Evolutionary conservation across 2,113 vertebrate species (phyloP).

Genomic region (Menura novaehollandiae): DNA sequence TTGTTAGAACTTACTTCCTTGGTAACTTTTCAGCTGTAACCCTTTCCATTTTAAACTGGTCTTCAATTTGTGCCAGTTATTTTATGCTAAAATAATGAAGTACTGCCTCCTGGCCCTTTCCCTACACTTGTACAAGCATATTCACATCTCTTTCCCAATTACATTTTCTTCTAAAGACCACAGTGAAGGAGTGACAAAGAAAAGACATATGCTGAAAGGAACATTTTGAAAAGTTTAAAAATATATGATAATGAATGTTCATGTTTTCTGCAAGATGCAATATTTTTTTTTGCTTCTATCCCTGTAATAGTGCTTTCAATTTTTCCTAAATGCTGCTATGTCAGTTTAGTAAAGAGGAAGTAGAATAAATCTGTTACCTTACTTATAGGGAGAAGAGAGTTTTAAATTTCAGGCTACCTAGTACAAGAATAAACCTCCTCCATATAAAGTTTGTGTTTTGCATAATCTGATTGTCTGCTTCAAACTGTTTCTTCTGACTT

Average conservation of each 20-base stretch:
- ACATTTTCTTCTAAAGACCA: background rate
- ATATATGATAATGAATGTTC: background rate
- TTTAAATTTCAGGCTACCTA: slow-evolving; percentile 68
- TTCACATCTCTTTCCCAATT: background rate
- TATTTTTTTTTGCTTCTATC: background rate
- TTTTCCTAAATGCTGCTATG: background rate
- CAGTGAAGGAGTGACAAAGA: background rate
- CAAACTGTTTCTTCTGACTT: slow-evolving; percentile 67
- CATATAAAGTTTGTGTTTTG: slow-evolving; percentile 73
- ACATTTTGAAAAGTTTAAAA: background rate
- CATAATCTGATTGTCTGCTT: slow-evolving; percentile 75
- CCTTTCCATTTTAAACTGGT: background rate
- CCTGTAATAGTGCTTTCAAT: background rate
- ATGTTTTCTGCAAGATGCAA: background rate
- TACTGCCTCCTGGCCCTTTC: background rate
- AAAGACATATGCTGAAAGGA: background rate
- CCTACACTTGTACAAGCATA: background rate
- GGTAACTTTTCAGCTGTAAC: background rate
- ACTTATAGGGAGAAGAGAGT: background rate
- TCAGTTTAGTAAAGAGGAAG: background rate
- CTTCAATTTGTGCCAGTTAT: background rate
- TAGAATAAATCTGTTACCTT: slow-evolving; percentile 6
- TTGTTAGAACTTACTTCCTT: background rate
- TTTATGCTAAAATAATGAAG: background rate
- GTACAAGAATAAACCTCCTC: slow-evolving; percentile 51